Percentiles rank a stretch among this genome's conserved stretches.
These are phyloP conservation scores for Chymomyza fuscimana DNA, from an alignment of 2,888 invertebrate genomes.

Conservation along the genomic window DNA sequence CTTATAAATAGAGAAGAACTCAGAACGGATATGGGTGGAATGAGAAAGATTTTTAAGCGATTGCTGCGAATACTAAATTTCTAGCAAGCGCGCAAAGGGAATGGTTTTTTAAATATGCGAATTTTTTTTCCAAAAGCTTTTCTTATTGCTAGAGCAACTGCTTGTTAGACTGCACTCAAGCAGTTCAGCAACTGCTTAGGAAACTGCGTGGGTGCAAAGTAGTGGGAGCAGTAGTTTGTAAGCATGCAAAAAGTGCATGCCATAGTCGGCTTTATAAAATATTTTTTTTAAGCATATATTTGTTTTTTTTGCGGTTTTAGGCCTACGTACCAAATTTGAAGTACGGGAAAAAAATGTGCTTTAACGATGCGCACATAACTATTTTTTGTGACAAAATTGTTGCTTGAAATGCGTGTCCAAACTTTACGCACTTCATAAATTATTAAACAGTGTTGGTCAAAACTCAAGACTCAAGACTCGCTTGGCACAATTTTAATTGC, in stretches of 20 bases:
- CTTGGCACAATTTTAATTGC: constrained; percentile 61
- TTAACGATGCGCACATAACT: constrained; percentile 50
- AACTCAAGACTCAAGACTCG: constrained; percentile 18
- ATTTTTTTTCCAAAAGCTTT: too few relatives aligned
- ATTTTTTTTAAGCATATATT: not conserved
- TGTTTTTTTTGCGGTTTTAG: not conserved
- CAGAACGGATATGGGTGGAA: too few relatives aligned
- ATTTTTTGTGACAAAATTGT: not conserved
- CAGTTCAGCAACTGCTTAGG: not conserved
- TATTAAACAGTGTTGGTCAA: constrained; percentile 60
- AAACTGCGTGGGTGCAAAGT: not conserved
- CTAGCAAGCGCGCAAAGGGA: too few relatives aligned
- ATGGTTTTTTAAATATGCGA: too few relatives aligned
- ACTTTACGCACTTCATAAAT: constrained; percentile 71
- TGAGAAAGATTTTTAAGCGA: too few relatives aligned
- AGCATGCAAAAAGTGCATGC: not conserved
- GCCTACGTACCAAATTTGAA: not conserved
- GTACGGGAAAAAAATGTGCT: constrained; percentile 41
- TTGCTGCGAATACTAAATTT: too few relatives aligned
- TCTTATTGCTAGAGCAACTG: too few relatives aligned
- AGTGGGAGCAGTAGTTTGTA: too few relatives aligned
- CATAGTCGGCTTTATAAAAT: not conserved
- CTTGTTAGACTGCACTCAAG: too few relatives aligned
- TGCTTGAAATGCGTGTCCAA: constrained; percentile 60
- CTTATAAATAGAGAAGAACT: too few relatives aligned